phyloP scores from a whole-genome alignment of 1,140 invertebrate species.

The Ceratina australensis region DNA sequence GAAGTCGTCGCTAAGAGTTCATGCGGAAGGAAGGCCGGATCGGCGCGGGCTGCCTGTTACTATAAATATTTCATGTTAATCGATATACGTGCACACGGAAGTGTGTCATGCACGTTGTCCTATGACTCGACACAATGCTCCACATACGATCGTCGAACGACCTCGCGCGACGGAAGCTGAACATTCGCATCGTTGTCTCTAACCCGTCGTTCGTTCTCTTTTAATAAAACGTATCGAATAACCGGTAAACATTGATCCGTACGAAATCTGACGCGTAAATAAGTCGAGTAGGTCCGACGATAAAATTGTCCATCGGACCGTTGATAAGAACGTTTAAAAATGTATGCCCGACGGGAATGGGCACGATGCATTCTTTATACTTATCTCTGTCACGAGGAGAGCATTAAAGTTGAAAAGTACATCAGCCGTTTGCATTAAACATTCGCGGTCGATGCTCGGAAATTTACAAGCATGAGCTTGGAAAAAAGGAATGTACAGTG shows the following conservation, averaged over 20 bases:
- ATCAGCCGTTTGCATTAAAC: no score
- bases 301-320: no score
- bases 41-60: conserved; percentile 40
- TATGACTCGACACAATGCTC: conserved; percentile 44
- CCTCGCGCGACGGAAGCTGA: background rate
- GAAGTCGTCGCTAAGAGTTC: conserved; percentile 21
- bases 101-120: conserved; percentile 52
- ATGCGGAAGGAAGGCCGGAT: conserved; percentile 44
- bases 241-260: background rate
- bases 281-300: no score
- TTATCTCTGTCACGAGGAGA: no score
- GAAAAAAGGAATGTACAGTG: conserved; percentile 10
- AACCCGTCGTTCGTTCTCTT: no score
- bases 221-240: background rate
- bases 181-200: background rate
- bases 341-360: no score
- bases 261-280: no score
- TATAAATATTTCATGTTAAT: conserved; percentile 71
- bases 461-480: background rate
- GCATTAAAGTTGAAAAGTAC: no score
- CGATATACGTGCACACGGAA: conserved; percentile 59
- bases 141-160: conserved; percentile 25
- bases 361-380: no score
- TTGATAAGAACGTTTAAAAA: no score
- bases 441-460: no score